phyloP scores from a whole-genome alignment of 2,888 invertebrate species.

The Azorinus chamasolen region DNA sequence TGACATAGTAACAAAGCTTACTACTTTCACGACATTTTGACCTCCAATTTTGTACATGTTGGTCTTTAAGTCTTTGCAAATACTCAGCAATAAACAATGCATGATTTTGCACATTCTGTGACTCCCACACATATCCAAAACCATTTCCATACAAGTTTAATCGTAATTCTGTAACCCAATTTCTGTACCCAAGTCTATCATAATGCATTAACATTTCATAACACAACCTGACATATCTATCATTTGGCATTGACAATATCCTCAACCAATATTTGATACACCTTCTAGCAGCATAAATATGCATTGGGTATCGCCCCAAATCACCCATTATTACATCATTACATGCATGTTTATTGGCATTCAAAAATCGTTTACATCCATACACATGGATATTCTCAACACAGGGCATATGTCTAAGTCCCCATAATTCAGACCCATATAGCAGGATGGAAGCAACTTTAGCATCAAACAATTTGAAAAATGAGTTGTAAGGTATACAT shows the following conservation, averaged over 20 bases:
- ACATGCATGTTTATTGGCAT: not conserved
- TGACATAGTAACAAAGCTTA: too few relatives aligned
- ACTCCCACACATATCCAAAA: conserved; percentile 10
- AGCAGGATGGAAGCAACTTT: conserved; percentile 16
- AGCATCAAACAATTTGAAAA: conserved; percentile 19
- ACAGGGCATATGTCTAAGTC: not conserved
- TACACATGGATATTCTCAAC: conserved; percentile 19
- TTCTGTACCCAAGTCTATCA: not conserved
- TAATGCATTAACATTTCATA: not conserved
- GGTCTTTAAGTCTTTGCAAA: too few relatives aligned
- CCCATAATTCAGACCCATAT: conserved; percentile 31
- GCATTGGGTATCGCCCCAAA: too few relatives aligned
- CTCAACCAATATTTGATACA: conserved; percentile 31
- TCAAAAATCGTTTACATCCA: conserved; percentile 3
- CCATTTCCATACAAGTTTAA: conserved; percentile 1
- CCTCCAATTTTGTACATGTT: too few relatives aligned
- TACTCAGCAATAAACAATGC: not conserved
- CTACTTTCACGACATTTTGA: too few relatives aligned
- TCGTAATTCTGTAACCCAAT: too few relatives aligned
- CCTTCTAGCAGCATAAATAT: too few relatives aligned
- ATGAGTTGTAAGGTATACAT: too few relatives aligned
- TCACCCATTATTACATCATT: too few relatives aligned
- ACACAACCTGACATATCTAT: too few relatives aligned
- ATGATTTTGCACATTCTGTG: not conserved
- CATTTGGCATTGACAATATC: conserved; percentile 11